Evolutionary conservation across 2,113 vertebrate genomes (phyloP).

Genomic region (Thryonomys swinderianus): DNA sequence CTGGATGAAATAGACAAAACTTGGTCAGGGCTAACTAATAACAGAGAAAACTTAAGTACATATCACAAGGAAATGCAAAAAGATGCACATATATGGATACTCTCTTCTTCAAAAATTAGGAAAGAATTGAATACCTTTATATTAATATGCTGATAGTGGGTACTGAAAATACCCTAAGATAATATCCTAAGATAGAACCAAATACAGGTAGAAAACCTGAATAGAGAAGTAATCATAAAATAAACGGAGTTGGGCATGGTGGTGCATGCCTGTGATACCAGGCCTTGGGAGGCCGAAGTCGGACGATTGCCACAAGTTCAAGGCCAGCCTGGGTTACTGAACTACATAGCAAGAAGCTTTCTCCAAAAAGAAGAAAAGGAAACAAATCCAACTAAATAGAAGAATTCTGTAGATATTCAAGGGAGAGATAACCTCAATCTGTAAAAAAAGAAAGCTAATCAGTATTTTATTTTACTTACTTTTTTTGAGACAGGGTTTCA

Average conservation of each 20-base stretch:
- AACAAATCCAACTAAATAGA: background rate
- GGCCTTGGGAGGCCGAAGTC: too few relatives aligned
- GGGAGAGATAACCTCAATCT: background rate
- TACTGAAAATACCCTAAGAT: background rate
- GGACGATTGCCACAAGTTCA: too few relatives aligned
- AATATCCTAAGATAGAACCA: background rate
- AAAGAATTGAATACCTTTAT: slow-evolving; percentile 8
- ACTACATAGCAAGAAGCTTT: background rate
- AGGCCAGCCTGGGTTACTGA: background rate
- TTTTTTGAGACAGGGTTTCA: too few relatives aligned
- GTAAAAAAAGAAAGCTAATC: background rate
- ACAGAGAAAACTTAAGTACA: background rate
- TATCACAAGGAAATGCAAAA: background rate
- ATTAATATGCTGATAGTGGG: background rate
- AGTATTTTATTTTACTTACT: too few relatives aligned
- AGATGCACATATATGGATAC: background rate
- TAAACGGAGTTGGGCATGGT: background rate
- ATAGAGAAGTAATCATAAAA: background rate
- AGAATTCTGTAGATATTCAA: background rate
- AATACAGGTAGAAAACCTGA: background rate
- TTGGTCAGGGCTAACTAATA: background rate
- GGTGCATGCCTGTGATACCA: too few relatives aligned
- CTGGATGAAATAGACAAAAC: background rate
- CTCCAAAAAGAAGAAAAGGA: background rate
- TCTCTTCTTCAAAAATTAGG: background rate